Conservation (phyloP, 1,140 invertebrate genomes). For the Cryptotermes secundus region DNA sequence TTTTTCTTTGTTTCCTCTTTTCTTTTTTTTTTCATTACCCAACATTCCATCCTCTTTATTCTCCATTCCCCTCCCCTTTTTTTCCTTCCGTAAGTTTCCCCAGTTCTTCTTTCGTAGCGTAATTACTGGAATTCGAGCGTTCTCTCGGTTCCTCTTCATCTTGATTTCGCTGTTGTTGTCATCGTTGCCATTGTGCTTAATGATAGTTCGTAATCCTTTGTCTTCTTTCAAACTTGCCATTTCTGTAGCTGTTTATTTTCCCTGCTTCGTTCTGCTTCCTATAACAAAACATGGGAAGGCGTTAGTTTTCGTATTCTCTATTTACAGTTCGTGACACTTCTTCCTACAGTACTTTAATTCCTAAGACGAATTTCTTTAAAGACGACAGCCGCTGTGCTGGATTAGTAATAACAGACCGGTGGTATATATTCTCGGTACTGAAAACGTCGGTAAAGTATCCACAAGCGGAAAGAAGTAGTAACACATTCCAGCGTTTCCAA, state of each 20-base stretch:
- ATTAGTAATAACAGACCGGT: no score
- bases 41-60: not conserved
- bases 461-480: no score
- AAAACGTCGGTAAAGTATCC: no score
- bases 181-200: not conserved
- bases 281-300: not conserved
- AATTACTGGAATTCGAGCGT: not conserved
- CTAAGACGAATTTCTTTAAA: no score
- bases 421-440: no score
- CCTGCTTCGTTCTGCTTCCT: not conserved
- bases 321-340: not conserved
- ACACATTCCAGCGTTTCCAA: no score
- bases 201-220: slow-evolving; percentile 1
- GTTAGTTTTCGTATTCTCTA: not conserved
- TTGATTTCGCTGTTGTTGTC: not conserved
- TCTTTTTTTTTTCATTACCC: not conserved
- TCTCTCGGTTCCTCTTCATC: not conserved
- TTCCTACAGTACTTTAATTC: not conserved
- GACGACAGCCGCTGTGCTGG: no score
- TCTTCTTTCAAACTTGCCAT: slow-evolving; percentile 19
- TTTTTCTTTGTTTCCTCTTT: not conserved
- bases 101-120: not conserved
- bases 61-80: not conserved
- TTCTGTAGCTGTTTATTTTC: not conserved
- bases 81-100: not conserved